phyloP scores from a whole-genome alignment of 2,888 invertebrate species.

The Drosophila dives region DNA sequence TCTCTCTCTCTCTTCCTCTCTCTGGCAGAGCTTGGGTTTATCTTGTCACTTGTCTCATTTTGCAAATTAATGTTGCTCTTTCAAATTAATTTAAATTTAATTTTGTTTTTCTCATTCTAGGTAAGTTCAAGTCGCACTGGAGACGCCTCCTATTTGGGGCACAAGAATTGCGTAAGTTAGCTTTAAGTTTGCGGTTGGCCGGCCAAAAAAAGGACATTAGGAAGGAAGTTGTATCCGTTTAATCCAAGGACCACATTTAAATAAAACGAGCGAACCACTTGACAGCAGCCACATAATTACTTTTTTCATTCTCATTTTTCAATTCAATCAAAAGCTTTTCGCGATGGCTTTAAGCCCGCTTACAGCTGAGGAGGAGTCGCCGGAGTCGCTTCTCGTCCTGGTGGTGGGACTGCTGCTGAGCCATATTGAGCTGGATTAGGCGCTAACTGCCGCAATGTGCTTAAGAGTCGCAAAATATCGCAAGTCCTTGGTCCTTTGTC shows the following conservation, averaged over 20 bases:
- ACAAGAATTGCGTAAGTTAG: constrained; percentile 30
- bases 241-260: constrained; percentile 26
- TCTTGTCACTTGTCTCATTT: constrained; percentile 41
- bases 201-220: constrained; percentile 15
- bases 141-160: neutral
- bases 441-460: constrained; percentile 73
- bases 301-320: constrained; percentile 72
- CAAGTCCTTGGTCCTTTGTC: neutral
- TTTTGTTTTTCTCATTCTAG: constrained; percentile 58
- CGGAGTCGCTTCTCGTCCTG: constrained; percentile 5
- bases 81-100: constrained; percentile 68
- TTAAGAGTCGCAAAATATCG: constrained; percentile 57
- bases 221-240: constrained; percentile 8
- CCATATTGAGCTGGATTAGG: constrained; percentile 76
- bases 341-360: constrained; percentile 40
- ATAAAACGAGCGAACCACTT: constrained; percentile 52
- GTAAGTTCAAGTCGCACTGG: constrained; percentile 56
- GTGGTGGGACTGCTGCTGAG: constrained; percentile 49
- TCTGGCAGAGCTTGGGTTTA: constrained; percentile 24
- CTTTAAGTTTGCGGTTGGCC: constrained; percentile 16
- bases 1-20: neutral
- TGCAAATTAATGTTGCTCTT: constrained; percentile 40
- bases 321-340: constrained; percentile 70
- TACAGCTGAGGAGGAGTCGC: constrained; percentile 17
- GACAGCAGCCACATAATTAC: constrained; percentile 66